Evolutionary conservation across 2,888 invertebrate species (phyloP).

Genomic region (Nemurella pictetii): DNA sequence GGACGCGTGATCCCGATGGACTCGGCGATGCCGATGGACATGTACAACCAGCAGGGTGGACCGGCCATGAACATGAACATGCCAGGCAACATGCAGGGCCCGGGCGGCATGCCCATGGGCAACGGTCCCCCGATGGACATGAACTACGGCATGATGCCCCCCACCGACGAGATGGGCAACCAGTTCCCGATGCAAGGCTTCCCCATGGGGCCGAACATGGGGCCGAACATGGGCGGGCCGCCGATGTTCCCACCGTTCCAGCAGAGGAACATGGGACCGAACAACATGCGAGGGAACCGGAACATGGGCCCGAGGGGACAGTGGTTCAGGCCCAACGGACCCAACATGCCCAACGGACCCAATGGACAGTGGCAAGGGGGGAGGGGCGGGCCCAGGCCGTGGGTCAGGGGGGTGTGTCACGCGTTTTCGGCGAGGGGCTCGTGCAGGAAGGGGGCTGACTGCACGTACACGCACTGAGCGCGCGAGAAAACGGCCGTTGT

Average conservation of each 20-base stretch:
- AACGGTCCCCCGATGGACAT: conserved; percentile 24
- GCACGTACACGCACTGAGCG: background rate
- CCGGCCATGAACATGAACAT: conserved; percentile 35
- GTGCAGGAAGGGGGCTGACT: conserved; percentile 53
- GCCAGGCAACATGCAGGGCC: conserved; percentile 25
- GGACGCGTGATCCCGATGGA: conserved; percentile 43
- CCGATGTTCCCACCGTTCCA: conserved; percentile 49
- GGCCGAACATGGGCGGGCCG: conserved; percentile 50
- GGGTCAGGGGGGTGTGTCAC: conserved; percentile 47
- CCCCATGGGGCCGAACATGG: conserved; percentile 50
- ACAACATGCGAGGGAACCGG: conserved; percentile 33
- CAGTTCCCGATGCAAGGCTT: conserved; percentile 31
- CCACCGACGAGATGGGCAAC: conserved; percentile 41
- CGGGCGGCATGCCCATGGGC: background rate
- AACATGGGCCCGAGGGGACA: conserved; percentile 26
- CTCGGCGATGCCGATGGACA: conserved; percentile 40
- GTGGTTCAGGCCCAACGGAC: conserved; percentile 37
- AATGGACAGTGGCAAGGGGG: conserved; percentile 53
- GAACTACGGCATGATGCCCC: conserved; percentile 53
- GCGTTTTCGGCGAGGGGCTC: conserved; percentile 43
- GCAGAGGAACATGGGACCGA: conserved; percentile 47
- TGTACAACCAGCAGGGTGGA: conserved; percentile 39
- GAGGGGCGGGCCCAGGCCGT: conserved; percentile 48
- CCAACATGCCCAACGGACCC: conserved; percentile 45
- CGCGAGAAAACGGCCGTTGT: too few species aligned